Conservation (phyloP, 2,113 vertebrate species). For the Mesocricetus auratus region DNA sequence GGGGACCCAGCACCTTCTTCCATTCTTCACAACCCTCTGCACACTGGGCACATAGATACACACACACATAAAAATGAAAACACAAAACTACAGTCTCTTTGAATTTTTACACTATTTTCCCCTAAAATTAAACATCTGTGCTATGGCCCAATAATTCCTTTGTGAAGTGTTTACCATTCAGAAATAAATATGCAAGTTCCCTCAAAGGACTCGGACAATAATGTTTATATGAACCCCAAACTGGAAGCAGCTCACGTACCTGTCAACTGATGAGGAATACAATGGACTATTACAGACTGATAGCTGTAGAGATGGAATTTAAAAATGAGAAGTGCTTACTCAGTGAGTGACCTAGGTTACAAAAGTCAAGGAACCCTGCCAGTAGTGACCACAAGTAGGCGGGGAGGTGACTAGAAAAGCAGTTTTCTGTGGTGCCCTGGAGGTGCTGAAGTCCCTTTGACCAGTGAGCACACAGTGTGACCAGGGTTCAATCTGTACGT, state of each 20-base stretch:
- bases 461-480: no score
- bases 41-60: background rate
- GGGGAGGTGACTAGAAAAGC: background rate
- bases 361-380: background rate
- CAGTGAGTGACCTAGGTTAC: background rate
- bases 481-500: background rate
- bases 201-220: background rate
- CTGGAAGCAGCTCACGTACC: background rate
- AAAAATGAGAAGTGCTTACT: background rate
- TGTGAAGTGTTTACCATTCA: background rate
- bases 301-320: background rate
- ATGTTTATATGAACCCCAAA: background rate
- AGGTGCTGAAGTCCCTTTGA: background rate
- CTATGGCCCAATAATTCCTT: background rate
- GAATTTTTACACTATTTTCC: background rate
- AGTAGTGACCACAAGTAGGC: background rate
- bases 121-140: background rate
- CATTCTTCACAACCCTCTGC: background rate
- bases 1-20: background rate
- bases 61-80: background rate
- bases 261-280: background rate
- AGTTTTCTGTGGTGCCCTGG: background rate
- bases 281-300: background rate
- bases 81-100: background rate
- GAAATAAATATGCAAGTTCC: background rate